A percentile compares a stretch with the other conserved stretches of the same genome.
These are phyloP conservation scores for Puntigrus tetrazona DNA, from an alignment of 2,113 vertebrate genomes.

Conservation along the genomic window DNA sequence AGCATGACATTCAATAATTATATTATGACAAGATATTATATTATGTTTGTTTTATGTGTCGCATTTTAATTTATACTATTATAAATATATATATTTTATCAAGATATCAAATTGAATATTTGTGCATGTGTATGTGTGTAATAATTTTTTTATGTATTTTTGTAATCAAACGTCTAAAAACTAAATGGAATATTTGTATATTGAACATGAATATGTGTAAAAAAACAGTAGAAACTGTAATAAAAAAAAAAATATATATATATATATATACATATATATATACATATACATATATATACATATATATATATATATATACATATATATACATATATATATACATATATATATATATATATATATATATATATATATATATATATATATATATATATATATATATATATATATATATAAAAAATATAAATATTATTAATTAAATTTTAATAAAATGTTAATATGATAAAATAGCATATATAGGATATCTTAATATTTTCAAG, in stretches of 20 bases:
- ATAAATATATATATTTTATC: neutral
- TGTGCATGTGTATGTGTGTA: too few relatives aligned
- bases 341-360: too few relatives aligned
- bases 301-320: too few relatives aligned
- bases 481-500: neutral
- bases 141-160: neutral
- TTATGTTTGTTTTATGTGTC: neutral
- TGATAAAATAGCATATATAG: neutral
- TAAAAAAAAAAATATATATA: too few relatives aligned
- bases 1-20: neutral
- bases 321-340: too few relatives aligned
- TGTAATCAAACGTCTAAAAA: neutral
- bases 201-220: neutral
- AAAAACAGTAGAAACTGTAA: too few relatives aligned
- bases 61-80: neutral
- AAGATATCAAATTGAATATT: neutral
- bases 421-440: too few relatives aligned
- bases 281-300: too few relatives aligned
- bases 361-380: too few relatives aligned
- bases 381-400: too few relatives aligned
- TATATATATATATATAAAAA: too few relatives aligned
- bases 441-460: neutral
- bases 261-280: too few relatives aligned
- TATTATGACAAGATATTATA: neutral
- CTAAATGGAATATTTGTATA: neutral